phyloP scores from a whole-genome alignment of 2,888 invertebrate species.

The Rhagonycha lutea region DNA sequence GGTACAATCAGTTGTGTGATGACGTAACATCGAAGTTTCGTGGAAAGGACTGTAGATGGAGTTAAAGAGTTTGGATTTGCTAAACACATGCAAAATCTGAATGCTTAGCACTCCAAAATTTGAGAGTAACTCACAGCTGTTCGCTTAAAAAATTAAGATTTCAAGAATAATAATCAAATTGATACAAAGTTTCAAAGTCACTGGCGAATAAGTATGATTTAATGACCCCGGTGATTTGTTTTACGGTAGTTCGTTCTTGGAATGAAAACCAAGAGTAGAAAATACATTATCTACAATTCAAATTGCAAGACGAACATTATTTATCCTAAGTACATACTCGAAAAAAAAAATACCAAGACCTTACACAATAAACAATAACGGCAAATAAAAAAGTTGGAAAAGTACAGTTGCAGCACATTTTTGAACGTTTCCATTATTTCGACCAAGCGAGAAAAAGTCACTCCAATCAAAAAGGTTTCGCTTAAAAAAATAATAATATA shows the following conservation, averaged over 20 bases:
- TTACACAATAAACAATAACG: not conserved
- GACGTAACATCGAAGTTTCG: too few relatives aligned
- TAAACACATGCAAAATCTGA: too few relatives aligned
- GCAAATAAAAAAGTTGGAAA: not conserved
- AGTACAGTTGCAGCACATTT: not conserved
- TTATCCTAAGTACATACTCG: not conserved
- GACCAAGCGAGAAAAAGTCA: not conserved
- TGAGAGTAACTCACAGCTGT: too few relatives aligned
- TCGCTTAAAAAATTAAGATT: too few relatives aligned
- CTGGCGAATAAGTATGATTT: not conserved
- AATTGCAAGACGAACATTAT: not conserved
- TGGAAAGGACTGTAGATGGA: too few relatives aligned
- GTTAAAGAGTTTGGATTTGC: too few relatives aligned
- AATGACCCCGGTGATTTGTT: not conserved
- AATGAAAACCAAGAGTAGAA: not conserved
- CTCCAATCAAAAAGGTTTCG: not conserved
- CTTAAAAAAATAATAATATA: not conserved
- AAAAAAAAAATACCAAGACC: not conserved
- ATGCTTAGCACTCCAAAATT: too few relatives aligned
- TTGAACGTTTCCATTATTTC: not conserved
- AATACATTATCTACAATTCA: not conserved
- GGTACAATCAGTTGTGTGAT: too few relatives aligned
- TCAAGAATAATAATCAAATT: too few relatives aligned
- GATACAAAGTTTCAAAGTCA: too few relatives aligned
- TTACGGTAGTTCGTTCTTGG: not conserved